Evolutionary conservation across 2,888 invertebrate species (phyloP).

Genomic region (Callinectes sapidus): DNA sequence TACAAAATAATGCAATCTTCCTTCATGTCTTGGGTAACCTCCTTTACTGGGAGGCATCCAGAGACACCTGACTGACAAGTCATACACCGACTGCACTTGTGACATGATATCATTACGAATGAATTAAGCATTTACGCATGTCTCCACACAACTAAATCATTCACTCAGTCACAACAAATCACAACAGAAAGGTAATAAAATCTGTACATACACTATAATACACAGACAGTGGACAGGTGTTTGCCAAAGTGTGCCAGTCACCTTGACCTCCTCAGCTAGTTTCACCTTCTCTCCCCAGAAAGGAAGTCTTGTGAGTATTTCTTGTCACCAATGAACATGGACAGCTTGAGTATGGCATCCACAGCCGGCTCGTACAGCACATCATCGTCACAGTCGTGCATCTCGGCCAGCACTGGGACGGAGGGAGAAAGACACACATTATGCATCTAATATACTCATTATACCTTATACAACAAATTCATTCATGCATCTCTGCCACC

Average conservation of each 20-base stretch:
- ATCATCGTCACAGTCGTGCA: constrained; percentile 64
- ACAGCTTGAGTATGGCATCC: constrained; percentile 79
- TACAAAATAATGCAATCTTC: neutral
- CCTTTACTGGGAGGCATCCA: too few relatives aligned
- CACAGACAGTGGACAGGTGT: neutral
- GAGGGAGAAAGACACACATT: neutral
- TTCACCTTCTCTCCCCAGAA: constrained; percentile 59
- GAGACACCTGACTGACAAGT: neutral
- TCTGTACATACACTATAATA: neutral
- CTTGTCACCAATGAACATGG: constrained; percentile 80
- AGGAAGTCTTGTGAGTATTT: constrained; percentile 78
- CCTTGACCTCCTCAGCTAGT: neutral
- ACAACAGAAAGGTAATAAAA: neutral
- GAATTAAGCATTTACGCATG: neutral
- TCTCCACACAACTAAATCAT: neutral
- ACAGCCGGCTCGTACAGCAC: constrained; percentile 78
- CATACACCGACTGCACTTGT: neutral
- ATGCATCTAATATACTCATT: neutral
- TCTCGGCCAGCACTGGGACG: constrained; percentile 55
- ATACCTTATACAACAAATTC: neutral
- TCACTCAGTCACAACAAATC: neutral
- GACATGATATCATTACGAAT: neutral
- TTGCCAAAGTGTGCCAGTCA: neutral
- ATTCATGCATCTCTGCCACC: constrained; percentile 59
- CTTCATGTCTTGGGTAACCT: neutral